Conservation (phyloP, 2,888 invertebrate species). For the Polyploca ridens region DNA sequence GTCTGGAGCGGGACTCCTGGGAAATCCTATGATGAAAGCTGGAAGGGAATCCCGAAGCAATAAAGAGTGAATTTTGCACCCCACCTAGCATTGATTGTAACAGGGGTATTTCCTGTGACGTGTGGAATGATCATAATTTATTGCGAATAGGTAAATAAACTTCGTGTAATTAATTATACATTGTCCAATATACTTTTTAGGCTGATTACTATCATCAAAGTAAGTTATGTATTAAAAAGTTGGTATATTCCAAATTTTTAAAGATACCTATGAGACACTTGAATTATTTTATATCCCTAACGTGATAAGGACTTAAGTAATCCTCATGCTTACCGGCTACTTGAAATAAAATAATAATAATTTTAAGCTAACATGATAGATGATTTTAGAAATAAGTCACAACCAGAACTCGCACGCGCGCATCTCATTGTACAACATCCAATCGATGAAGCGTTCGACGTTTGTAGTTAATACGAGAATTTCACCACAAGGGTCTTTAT, state of each 20-base stretch:
- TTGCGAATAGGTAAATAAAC: background rate
- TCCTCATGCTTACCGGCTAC: background rate
- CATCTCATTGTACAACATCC: conserved; percentile 17
- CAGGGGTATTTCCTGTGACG: conserved; percentile 70
- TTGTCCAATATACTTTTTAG: background rate
- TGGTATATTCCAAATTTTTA: no score
- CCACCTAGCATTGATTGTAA: conserved; percentile 58
- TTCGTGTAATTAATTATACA: background rate
- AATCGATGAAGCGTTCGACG: conserved; percentile 3
- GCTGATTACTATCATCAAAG: background rate
- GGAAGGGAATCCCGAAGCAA: conserved; percentile 66
- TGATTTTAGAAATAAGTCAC: background rate
- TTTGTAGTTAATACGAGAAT: conserved; percentile 41
- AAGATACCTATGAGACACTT: no score
- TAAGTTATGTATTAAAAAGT: no score
- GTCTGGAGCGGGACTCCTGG: conserved; percentile 55
- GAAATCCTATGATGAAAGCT: conserved; percentile 75
- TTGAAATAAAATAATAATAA: background rate
- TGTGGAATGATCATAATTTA: conserved; percentile 7
- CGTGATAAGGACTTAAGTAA: background rate
- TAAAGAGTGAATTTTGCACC: conserved; percentile 58
- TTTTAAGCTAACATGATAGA: background rate
- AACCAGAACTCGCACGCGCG: background rate
- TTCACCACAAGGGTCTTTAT: conserved; percentile 63
- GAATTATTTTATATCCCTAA: background rate